These are phyloP conservation scores for Hippolais icterina DNA, from an alignment of 2,113 vertebrate genomes.

Conservation along the genomic window DNA sequence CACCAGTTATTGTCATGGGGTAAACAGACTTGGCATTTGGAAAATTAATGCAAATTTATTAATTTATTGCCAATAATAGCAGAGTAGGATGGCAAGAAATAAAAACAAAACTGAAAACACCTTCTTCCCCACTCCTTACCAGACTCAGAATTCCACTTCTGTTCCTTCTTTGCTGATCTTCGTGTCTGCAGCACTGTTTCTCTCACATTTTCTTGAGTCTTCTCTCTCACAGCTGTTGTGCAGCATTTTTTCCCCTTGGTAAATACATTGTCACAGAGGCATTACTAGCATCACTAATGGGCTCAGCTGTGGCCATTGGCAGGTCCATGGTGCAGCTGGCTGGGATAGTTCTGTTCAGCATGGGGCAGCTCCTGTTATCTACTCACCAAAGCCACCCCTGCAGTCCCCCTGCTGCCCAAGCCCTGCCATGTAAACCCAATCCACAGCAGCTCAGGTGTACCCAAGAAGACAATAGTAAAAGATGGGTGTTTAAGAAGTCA, in stretches of 20 bases:
- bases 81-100: neutral
- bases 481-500: neutral
- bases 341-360: neutral
- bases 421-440: neutral
- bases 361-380: neutral
- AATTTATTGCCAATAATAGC: neutral
- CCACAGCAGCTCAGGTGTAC: neutral
- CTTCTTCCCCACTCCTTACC: neutral
- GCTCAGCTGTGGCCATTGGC: neutral
- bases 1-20: neutral
- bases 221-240: neutral
- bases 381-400: neutral
- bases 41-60: neutral
- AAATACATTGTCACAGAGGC: neutral
- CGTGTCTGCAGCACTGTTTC: neutral
- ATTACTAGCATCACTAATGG: neutral
- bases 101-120: neutral
- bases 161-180: neutral
- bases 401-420: neutral
- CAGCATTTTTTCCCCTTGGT: neutral
- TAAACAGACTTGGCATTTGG: neutral
- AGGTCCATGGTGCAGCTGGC: neutral
- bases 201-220: neutral
- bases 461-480: neutral
- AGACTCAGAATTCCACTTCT: neutral